Evolutionary conservation across 2,888 invertebrate species (phyloP).

Genomic region (Drosophila seclusa): DNA sequence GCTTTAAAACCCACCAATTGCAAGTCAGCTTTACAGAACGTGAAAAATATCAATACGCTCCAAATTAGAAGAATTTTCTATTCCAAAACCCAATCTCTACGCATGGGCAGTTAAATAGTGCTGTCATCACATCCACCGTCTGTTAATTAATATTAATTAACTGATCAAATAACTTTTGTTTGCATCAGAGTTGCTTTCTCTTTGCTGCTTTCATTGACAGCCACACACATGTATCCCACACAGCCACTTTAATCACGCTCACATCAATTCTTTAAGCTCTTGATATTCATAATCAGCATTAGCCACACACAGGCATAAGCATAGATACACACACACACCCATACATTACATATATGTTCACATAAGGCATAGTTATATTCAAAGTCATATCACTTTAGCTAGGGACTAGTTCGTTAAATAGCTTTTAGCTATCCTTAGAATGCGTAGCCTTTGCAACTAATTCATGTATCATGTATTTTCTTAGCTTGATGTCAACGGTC

Average conservation of each 20-base stretch:
- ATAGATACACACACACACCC: not conserved
- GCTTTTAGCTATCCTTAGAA: conserved; percentile 14
- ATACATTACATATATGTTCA: not conserved
- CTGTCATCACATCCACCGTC: too few species aligned
- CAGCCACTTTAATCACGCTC: conserved; percentile 10
- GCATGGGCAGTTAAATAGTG: not conserved
- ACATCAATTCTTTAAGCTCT: not conserved
- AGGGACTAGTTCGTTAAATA: conserved; percentile 4
- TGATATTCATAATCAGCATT: not conserved
- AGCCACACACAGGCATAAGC: not conserved
- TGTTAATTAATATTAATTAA: not conserved
- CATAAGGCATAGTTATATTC: conserved; percentile 1
- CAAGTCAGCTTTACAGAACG: not conserved
- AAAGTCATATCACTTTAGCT: conserved; percentile 1
- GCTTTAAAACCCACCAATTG: conserved; percentile 29
- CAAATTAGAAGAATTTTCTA: not conserved
- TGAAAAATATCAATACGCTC: not conserved
- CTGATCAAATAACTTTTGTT: not conserved
- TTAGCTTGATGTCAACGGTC: conserved; percentile 11
- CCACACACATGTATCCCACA: not conserved
- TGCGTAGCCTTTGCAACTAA: conserved; percentile 24
- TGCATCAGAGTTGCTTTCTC: not conserved
- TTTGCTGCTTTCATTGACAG: not conserved
- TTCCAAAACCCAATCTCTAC: not conserved
- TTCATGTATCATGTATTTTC: conserved; percentile 22